A percentile compares a stretch with the other conserved stretches of the same genome.
These are phyloP conservation scores for Cerceris ruficornis DNA, from an alignment of 2,888 invertebrate genomes.

Conservation along the genomic window DNA sequence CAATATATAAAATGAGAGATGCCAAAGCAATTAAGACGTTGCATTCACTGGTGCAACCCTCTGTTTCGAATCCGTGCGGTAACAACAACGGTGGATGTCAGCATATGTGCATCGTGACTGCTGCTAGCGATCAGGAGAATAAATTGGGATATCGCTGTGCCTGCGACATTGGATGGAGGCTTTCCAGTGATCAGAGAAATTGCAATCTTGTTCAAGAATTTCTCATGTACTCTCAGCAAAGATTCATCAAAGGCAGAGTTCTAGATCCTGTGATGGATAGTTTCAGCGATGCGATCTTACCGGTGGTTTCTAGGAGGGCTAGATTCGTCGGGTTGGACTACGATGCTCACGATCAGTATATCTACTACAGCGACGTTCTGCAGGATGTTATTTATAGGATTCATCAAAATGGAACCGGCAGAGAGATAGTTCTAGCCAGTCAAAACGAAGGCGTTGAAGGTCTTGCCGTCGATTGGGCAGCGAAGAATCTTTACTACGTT, in stretches of 20 bases:
- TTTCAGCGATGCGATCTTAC: constrained; percentile 97
- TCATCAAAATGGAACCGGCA: constrained; percentile 89
- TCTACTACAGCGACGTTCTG: constrained; percentile 98
- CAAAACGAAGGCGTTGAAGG: constrained; percentile 99
- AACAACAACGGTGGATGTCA: constrained; percentile 94
- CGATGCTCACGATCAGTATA: constrained; percentile 93
- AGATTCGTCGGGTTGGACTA: constrained; percentile 98
- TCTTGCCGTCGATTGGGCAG: constrained; percentile 96
- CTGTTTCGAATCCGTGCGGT: constrained; percentile 90
- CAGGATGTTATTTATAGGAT: constrained; percentile 96
- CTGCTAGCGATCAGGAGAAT: constrained; percentile 83
- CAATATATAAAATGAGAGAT: constrained; percentile 91
- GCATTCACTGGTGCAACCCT: constrained; percentile 89
- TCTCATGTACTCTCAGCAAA: constrained; percentile 96
- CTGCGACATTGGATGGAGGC: constrained; percentile 93
- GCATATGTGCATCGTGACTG: constrained; percentile 96
- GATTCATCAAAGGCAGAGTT: constrained; percentile 97
- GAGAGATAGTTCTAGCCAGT: constrained; percentile 95
- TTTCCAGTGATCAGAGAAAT: constrained; percentile 88
- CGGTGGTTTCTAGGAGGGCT: constrained; percentile 94
- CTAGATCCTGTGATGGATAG: constrained; percentile 93
- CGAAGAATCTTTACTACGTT: constrained; percentile 97
- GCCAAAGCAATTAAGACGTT: constrained; percentile 93
- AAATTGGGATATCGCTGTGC: constrained; percentile 95
- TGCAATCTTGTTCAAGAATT: constrained; percentile 94